Conservation (phyloP, 2,888 invertebrate genomes). For the Chalcosyrphus nemorum region DNA sequence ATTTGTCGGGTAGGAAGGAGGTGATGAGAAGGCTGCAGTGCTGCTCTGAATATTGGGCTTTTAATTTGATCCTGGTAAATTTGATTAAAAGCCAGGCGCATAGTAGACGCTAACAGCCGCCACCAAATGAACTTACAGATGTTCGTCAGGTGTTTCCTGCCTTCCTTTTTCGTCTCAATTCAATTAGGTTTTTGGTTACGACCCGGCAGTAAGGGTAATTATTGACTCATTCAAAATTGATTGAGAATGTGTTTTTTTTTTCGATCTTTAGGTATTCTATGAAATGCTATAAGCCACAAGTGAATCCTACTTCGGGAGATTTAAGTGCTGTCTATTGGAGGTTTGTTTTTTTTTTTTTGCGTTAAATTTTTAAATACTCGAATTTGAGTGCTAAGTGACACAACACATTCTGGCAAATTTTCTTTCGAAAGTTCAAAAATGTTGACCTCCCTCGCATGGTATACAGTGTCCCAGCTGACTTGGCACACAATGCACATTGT, state of each 20-base stretch:
- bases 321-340: too few species aligned
- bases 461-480: not conserved
- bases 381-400: not conserved
- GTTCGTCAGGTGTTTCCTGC: constrained; percentile 68
- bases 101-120: not conserved
- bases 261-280: too few species aligned
- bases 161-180: constrained; percentile 25
- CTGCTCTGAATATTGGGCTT: constrained; percentile 60
- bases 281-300: too few species aligned
- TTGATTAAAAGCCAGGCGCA: constrained; percentile 67
- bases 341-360: too few species aligned
- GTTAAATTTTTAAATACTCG: not conserved
- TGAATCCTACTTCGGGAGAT: too few species aligned
- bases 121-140: constrained; percentile 57
- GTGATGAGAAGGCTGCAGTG: not conserved
- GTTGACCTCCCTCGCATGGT: not conserved
- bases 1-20: not conserved
- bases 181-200: constrained; percentile 50
- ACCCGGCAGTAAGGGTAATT: constrained; percentile 35
- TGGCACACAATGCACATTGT: constrained; percentile 44
- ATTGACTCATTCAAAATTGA: constrained; percentile 32
- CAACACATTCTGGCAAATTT: not conserved
- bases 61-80: constrained; percentile 70
- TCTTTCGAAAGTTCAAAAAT: constrained; percentile 3
- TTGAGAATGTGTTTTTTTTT: too few species aligned